phyloP scores from a whole-genome alignment of 2,113 vertebrate species.

The Dasyornis broadbenti region DNA sequence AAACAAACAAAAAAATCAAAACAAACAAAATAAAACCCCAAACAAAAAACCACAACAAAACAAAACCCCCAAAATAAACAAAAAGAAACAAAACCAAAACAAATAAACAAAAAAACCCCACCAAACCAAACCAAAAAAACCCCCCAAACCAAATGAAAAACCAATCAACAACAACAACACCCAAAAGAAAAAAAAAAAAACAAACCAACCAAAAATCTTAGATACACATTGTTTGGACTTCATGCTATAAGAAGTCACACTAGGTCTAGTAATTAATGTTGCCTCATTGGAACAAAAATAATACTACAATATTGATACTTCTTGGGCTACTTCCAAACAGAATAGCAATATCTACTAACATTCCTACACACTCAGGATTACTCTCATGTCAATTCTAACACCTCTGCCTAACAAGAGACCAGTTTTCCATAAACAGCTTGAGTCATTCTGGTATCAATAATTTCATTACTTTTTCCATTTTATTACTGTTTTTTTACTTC shows the following conservation, averaged over 20 bases:
- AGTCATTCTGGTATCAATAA: background rate
- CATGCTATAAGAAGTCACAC: background rate
- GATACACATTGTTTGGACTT: rapidly evolving
- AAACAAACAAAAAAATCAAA: too few relatives aligned
- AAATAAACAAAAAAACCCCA: background rate
- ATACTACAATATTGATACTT: background rate
- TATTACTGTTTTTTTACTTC: background rate
- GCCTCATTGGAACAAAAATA: background rate
- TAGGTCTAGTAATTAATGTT: background rate
- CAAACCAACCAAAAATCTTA: background rate
- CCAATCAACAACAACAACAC: too few relatives aligned
- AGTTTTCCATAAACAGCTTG: background rate
- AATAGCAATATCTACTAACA: background rate
- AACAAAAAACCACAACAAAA: too few relatives aligned
- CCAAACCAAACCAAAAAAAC: too few relatives aligned
- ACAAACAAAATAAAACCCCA: background rate
- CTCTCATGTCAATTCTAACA: background rate
- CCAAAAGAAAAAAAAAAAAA: too few relatives aligned
- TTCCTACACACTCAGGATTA: background rate
- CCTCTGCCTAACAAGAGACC: background rate
- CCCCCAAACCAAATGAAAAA: too few relatives aligned
- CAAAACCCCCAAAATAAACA: too few relatives aligned
- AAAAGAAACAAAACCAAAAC: too few relatives aligned
- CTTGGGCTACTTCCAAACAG: background rate
- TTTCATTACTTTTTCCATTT: background rate